A percentile compares a stretch with the other conserved stretches of the same genome.
phyloP scores from a whole-genome alignment of 2,797 vertebrate species.

The Potorous gilbertii region DNA sequence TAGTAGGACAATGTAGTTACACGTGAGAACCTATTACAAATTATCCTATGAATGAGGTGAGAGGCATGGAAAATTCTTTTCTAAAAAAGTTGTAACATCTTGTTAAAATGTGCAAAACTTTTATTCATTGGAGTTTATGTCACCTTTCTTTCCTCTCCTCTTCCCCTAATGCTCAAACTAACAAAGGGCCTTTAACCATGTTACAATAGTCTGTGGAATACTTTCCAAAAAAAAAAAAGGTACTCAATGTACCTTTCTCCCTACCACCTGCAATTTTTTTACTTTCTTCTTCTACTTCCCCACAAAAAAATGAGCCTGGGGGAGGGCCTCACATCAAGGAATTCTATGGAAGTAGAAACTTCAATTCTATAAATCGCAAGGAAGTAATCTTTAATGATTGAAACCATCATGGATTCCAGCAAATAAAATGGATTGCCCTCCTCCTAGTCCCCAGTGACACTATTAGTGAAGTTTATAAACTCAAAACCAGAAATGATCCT shows the following conservation, averaged over 20 bases:
- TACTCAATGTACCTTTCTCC: not conserved
- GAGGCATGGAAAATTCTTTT: conserved; percentile 50
- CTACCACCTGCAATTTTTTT: not conserved
- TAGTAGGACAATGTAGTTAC: not conserved
- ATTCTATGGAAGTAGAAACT: not conserved
- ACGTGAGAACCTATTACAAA: conserved; percentile 15
- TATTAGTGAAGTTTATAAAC: not conserved
- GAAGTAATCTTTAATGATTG: not conserved
- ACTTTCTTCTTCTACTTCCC: not conserved
- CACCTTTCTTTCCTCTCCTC: not conserved
- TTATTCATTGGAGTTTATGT: conserved; percentile 49
- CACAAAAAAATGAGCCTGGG: conserved; percentile 10
- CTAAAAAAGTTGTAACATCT: conserved; percentile 66
- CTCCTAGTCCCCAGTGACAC: conserved; percentile 45
- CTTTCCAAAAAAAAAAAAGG: conserved; percentile 27
- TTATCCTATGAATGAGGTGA: conserved; percentile 42
- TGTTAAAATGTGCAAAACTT: conserved; percentile 71
- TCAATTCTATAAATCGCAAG: not conserved
- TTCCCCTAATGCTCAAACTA: conserved; percentile 33
- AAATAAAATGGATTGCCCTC: conserved; percentile 45
- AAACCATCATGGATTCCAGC: conserved; percentile 3
- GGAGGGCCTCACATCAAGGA: not conserved
- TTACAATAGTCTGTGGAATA: conserved; percentile 44
- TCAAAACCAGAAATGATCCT: not conserved
- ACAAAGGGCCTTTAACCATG: conserved; percentile 72